phyloP scores from a whole-genome alignment of 2,113 vertebrate genomes.

The Aythya baeri region DNA sequence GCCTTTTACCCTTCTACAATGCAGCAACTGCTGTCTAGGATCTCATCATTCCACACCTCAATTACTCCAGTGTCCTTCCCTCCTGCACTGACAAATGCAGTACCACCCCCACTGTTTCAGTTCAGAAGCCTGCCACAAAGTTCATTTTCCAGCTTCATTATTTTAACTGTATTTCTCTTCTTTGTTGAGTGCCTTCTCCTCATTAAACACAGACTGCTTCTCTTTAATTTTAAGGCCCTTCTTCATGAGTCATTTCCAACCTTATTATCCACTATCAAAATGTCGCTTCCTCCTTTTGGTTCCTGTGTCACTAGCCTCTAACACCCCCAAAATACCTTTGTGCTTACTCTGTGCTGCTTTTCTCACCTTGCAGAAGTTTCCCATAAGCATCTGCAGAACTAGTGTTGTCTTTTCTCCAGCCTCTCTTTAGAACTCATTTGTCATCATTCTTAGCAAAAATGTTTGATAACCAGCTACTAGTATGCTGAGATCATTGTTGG shows the following conservation, averaged over 20 bases:
- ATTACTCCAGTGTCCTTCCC: not conserved
- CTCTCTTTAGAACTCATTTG: not conserved
- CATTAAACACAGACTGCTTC: not conserved
- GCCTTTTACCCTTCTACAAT: not conserved
- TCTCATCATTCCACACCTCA: not conserved
- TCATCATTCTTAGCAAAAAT: not conserved
- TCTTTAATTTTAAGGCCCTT: not conserved
- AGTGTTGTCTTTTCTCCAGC: not conserved
- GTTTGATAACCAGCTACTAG: not conserved
- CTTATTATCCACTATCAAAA: constrained; percentile 21
- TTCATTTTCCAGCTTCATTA: not conserved
- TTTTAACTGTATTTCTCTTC: not conserved
- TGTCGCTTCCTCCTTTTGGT: not conserved
- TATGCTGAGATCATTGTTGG: not conserved
- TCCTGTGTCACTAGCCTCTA: not conserved
- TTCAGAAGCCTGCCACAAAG: not conserved
- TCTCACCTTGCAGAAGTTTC: not conserved
- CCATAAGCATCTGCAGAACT: not conserved
- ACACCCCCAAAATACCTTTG: not conserved
- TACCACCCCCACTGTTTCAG: rapidly evolving
- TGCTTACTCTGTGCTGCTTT: not conserved
- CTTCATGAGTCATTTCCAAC: constrained; percentile 25
- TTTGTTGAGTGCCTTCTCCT: not conserved
- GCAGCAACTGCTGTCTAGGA: not conserved
- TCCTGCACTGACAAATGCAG: not conserved